phyloP scores from a whole-genome alignment of 1,140 invertebrate genomes.

The Brachionus manjavacas region DNA sequence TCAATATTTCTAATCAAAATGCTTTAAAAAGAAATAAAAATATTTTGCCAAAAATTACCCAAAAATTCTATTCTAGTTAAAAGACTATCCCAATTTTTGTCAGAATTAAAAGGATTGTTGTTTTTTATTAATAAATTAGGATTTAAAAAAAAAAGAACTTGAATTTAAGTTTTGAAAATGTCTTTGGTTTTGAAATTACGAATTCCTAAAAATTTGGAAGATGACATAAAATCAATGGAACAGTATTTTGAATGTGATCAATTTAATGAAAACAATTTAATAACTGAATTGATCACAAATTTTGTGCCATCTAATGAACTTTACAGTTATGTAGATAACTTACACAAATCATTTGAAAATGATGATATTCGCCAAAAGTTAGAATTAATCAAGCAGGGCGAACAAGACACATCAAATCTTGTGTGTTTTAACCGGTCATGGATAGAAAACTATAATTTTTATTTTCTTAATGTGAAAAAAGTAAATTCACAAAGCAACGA shows the following conservation, averaged over 20 bases:
- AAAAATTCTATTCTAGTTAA: too few species aligned
- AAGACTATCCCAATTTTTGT: too few species aligned
- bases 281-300: background rate
- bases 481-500: background rate
- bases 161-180: background rate
- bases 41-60: too few species aligned
- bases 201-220: background rate
- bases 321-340: background rate
- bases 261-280: background rate
- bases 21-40: too few species aligned
- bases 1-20: too few species aligned
- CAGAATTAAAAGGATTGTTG: too few species aligned
- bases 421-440: background rate
- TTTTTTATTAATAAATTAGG: too few species aligned
- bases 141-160: background rate
- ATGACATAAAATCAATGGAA: background rate
- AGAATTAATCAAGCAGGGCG: background rate
- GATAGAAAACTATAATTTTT: conserved; percentile 11
- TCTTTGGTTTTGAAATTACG: background rate
- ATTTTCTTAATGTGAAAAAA: conserved; percentile 26
- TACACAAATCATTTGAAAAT: background rate
- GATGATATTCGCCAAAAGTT: conserved; percentile 11
- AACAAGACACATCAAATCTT: conserved; percentile 19
- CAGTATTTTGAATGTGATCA: background rate
- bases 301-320: background rate